Percentiles rank a stretch among this genome's conserved stretches.
These are phyloP conservation scores for Drosophila aff. DNA, from an alignment of 1,140 invertebrate species.

Conservation along the genomic window DNA sequence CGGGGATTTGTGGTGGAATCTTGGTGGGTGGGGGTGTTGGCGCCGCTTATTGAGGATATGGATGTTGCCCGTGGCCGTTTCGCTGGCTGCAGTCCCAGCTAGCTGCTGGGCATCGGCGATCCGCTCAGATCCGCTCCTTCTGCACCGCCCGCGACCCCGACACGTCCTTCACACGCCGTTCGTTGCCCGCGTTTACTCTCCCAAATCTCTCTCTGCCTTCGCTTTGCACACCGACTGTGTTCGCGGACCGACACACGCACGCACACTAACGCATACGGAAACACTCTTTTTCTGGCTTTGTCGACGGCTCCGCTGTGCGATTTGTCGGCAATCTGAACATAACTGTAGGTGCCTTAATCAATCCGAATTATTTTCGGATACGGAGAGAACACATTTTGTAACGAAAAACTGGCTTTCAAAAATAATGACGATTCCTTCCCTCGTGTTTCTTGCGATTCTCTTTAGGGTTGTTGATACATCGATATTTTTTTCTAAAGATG, in stretches of 20 bases:
- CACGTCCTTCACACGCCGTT: constrained; percentile 63
- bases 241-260: constrained; percentile 68
- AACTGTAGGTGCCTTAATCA: constrained; percentile 18
- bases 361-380: constrained; percentile 24
- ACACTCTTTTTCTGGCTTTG: constrained; percentile 54
- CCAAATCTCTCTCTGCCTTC: constrained; percentile 35
- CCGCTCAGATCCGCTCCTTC: constrained; percentile 53
- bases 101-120: constrained; percentile 61
- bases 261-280: constrained; percentile 72
- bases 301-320: constrained; percentile 3
- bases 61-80: constrained; percentile 10
- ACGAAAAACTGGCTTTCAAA: constrained; percentile 45
- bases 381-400: constrained; percentile 39
- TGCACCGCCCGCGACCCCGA: constrained; percentile 37
- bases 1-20: constrained; percentile 81
- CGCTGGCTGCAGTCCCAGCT: constrained; percentile 20
- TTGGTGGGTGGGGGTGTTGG: constrained; percentile 59
- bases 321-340: constrained; percentile 24
- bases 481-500: too few species aligned
- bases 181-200: constrained; percentile 59
- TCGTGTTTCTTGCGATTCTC: constrained; percentile 75
- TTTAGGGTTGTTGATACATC: neutral
- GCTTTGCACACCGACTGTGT: constrained; percentile 62
- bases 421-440: constrained; percentile 77
- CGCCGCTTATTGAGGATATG: constrained; percentile 15